A percentile compares a stretch with the other conserved stretches of the same genome.
Conservation (phyloP, 2,797 vertebrate genomes). For the Myiotriccus ornatus region DNA sequence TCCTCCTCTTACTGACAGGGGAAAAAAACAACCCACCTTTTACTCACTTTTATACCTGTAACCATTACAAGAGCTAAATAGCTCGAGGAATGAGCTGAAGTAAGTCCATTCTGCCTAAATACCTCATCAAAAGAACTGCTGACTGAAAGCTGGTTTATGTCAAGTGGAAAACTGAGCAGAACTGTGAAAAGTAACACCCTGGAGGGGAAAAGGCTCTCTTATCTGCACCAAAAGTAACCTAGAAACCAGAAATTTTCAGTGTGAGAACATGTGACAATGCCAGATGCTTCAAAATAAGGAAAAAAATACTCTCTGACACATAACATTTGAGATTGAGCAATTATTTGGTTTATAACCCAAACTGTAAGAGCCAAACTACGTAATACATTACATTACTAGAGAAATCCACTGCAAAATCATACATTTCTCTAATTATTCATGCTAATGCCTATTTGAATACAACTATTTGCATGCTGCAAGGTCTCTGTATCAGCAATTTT, state of each 20-base stretch:
- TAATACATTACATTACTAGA: background rate
- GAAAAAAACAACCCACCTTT: background rate
- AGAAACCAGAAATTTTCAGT: slow-evolving; percentile 3
- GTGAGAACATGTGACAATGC: background rate
- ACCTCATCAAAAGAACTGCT: background rate
- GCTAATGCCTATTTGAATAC: background rate
- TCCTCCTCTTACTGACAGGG: background rate
- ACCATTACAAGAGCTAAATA: background rate
- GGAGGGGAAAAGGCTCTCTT: background rate
- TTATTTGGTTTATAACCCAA: background rate
- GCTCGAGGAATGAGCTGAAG: background rate
- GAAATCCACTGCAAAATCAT: background rate
- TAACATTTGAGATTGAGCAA: background rate
- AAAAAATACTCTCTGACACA: background rate
- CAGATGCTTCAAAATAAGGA: background rate
- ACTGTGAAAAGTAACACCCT: background rate
- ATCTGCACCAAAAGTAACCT: slow-evolving; percentile 13
- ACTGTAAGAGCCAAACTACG: background rate
- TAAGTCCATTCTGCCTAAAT: background rate
- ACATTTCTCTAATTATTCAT: background rate
- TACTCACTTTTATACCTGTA: background rate
- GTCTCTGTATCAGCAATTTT: background rate
- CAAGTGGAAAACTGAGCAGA: background rate
- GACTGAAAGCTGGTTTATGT: background rate
- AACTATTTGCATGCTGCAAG: background rate